Evolutionary conservation across 2,113 vertebrate species (phyloP), one percentile per base, ranked within the genome.

Genomic region (Stigmatopora nigra): DNA sequence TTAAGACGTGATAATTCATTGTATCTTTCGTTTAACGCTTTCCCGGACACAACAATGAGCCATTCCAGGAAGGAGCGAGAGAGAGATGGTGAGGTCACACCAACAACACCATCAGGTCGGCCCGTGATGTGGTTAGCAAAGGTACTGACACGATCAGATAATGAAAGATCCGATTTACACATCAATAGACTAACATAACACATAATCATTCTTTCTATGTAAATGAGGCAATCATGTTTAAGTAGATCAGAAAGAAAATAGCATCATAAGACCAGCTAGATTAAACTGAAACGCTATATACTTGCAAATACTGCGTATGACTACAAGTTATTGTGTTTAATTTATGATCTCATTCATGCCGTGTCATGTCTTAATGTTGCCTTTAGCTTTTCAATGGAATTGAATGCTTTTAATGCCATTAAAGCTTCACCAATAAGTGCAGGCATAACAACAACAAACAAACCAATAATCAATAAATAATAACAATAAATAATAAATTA

Each of bases 111-210:
- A 16, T 16, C 38, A 25, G 49, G 15, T 64, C 68, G 5, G 57
- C 12, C 17, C 51, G 73, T 78, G 82, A 78, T 73, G 57, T 14
- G 73, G 71, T 78, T 76, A 57, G 16, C 3, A 63, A 70, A 80
- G 77, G 80, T 70, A 78, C 80, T 82, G 81, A 85, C 77, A 80
- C 55, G 22, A 67, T 73, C 19, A 22, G 41, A 45, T 61, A 14
- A 46, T 20, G 31, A 61, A 45, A 45, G 19, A 45, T 49, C 48
- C 22, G 11, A 53, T 22, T 52, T 52, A 52, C n/a, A 13, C 19
- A 20, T 20, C 8, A 19, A n/a, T 20, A 52, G 8, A 52, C 9
- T n/a, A 19, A 20, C 49, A 52, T 48, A 16, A 14, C 46, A 14
- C 17, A 16, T 15, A 5, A 16, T 48, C 46, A 48, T 16, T 48